Evolutionary conservation across 2,113 vertebrate species (phyloP).

Genomic region (Odocoileus hemionus): DNA sequence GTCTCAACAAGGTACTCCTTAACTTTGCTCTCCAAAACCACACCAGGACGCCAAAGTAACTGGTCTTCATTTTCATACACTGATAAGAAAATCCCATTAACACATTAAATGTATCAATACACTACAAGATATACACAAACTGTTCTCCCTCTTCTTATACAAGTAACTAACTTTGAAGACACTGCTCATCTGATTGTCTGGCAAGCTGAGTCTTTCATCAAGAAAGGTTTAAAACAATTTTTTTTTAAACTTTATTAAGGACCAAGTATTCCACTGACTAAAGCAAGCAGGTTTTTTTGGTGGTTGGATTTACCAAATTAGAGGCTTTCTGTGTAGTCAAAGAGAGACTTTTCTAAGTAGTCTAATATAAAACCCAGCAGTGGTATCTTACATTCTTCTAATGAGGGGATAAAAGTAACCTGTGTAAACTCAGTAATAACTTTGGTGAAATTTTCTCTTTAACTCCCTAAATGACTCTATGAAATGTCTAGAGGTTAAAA

Average conservation of each 20-base stretch:
- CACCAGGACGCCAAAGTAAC: slow-evolving; percentile 92
- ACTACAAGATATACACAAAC: not conserved
- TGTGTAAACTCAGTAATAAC: slow-evolving; percentile 5
- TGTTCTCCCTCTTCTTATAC: not conserved
- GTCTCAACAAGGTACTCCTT: slow-evolving; percentile 91
- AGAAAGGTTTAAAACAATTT: not conserved
- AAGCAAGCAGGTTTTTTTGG: not conserved
- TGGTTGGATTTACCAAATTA: not conserved
- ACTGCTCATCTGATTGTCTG: not conserved
- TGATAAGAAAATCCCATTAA: slow-evolving; percentile 75
- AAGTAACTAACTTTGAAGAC: not conserved
- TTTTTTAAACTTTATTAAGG: not conserved
- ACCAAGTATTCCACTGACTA: not conserved
- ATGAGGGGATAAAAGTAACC: not conserved
- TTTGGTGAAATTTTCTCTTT: not conserved
- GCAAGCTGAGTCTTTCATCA: not conserved
- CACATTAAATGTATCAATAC: not conserved
- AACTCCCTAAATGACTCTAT: not conserved
- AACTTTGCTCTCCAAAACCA: slow-evolving; percentile 90
- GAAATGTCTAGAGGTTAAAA: slow-evolving; percentile 5
- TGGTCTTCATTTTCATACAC: slow-evolving; percentile 94
- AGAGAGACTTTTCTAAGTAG: not conserved
- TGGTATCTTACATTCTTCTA: not conserved
- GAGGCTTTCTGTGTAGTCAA: not conserved
- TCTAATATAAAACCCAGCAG: not conserved